Percentiles rank a stretch among this genome's conserved stretches.
Conservation (phyloP, 2,797 vertebrate species). For the Rhyacichthys aspro region DNA sequence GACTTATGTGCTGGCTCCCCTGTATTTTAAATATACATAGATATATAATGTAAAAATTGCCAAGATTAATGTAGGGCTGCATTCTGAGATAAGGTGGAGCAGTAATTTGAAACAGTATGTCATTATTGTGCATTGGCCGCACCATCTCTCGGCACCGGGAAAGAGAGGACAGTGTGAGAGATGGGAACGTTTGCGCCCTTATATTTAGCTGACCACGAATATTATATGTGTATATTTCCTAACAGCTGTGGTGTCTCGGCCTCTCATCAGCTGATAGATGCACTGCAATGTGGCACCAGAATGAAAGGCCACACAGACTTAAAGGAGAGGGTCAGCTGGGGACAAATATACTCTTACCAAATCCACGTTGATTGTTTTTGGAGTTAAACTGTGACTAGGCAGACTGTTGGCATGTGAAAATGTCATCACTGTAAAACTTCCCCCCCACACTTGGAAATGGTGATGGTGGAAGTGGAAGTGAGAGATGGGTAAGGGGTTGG, state of each 20-base stretch:
- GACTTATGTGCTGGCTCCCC: conserved; percentile 70
- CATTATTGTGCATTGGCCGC: conserved; percentile 61
- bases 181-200: conserved; percentile 14
- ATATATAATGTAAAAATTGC: conserved; percentile 56
- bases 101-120: conserved; percentile 61
- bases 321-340: conserved; percentile 7
- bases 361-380: conserved; percentile 64
- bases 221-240: conserved; percentile 14
- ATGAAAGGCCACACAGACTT: conserved; percentile 2
- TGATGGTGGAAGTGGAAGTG: conserved; percentile 27
- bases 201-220: background rate
- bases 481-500: conserved; percentile 19
- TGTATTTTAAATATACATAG: conserved; percentile 64
- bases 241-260: conserved; percentile 10
- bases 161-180: conserved; percentile 7
- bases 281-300: background rate
- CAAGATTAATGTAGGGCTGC: conserved; percentile 75
- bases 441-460: conserved; percentile 60
- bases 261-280: conserved; percentile 18
- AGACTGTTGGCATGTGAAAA: conserved; percentile 72
- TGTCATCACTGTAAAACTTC: conserved; percentile 72
- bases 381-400: conserved; percentile 52
- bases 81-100: conserved; percentile 68
- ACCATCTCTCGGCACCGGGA: conserved; percentile 43
- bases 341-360: background rate